Percentiles rank a stretch among this genome's conserved stretches.
Conservation (phyloP, 2,113 vertebrate genomes). For the Himantopus leucocephalus region DNA sequence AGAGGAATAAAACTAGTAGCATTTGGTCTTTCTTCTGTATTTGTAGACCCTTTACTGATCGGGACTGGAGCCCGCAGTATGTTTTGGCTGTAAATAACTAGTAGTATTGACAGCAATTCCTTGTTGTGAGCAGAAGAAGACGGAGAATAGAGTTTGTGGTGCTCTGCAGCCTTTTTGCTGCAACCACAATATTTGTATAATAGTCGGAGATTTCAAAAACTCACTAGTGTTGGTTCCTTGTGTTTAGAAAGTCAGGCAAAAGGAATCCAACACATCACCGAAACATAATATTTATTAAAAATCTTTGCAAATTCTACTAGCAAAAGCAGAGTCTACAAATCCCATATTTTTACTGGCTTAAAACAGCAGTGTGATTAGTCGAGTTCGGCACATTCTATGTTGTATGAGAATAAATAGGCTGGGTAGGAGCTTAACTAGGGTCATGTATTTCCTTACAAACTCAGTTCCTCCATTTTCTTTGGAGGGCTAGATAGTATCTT, state of each 20-base stretch:
- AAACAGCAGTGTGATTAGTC: no score
- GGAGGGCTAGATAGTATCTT: neutral
- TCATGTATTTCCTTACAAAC: neutral
- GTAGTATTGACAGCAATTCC: neutral
- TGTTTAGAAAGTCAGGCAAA: neutral
- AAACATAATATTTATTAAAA: neutral
- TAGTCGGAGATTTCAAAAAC: neutral
- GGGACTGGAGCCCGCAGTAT: neutral
- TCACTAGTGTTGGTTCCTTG: neutral
- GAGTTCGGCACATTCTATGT: fast-evolving
- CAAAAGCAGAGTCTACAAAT: neutral
- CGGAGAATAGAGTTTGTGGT: neutral
- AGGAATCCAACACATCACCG: neutral
- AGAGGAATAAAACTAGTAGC: neutral
- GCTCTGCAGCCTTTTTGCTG: neutral
- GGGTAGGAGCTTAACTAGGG: neutral
- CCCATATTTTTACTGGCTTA: neutral
- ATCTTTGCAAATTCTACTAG: neutral
- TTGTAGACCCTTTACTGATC: neutral
- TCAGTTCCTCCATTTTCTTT: neutral
- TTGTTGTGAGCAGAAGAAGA: neutral
- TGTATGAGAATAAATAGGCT: neutral
- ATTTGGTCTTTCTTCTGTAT: neutral
- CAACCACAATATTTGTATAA: neutral
- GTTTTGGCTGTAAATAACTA: neutral